Conservation (phyloP, 2,113 vertebrate species). For the Glaucidium brasilianum region DNA sequence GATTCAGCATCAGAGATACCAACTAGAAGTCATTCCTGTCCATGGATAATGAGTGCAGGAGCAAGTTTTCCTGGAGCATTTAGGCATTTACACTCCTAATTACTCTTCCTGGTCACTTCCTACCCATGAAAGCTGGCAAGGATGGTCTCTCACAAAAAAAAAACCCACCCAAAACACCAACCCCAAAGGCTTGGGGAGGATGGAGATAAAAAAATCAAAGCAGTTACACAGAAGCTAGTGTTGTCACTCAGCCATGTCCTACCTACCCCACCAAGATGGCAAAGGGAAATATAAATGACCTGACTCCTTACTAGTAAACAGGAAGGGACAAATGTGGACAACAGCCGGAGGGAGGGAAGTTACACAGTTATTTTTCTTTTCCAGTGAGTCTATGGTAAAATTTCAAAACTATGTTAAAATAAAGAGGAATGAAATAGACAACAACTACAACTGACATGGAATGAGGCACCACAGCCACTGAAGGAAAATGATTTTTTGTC, state of each 20-base stretch:
- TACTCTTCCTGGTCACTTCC: background rate
- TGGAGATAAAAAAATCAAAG: background rate
- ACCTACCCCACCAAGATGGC: background rate
- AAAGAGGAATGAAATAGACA: background rate
- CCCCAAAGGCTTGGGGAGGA: background rate
- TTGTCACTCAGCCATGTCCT: background rate
- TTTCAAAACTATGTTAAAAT: background rate
- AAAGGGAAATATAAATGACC: background rate
- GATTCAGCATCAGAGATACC: background rate
- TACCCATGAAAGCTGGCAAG: background rate
- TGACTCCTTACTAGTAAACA: background rate
- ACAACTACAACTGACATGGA: background rate
- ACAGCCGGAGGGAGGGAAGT: background rate
- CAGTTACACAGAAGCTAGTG: background rate
- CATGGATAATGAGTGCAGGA: background rate
- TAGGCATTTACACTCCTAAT: background rate
- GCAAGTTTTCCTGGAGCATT: background rate
- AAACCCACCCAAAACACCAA: background rate
- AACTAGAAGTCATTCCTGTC: background rate
- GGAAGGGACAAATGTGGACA: background rate
- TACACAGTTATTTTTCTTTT: background rate
- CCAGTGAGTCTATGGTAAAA: background rate
- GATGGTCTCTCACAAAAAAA: background rate
- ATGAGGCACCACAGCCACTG: background rate
- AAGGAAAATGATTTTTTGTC: background rate